Evolutionary conservation across 2,888 invertebrate genomes (phyloP).

Genomic region (Zhuqinia jingwanae): DNA sequence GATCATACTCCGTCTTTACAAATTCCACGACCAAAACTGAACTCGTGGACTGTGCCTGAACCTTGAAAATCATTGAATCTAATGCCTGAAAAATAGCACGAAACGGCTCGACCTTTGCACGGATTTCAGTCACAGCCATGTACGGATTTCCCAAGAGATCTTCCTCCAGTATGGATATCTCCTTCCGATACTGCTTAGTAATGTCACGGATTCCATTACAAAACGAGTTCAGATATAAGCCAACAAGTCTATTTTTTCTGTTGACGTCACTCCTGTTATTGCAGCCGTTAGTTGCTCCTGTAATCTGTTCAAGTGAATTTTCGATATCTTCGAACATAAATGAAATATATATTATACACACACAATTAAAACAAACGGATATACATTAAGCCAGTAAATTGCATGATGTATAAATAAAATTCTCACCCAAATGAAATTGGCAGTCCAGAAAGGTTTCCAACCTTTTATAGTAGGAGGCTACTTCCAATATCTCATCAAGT

Average conservation of each 20-base stretch:
- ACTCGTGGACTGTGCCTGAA: slow-evolving; percentile 72
- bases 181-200: slow-evolving; percentile 71
- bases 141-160: slow-evolving; percentile 75
- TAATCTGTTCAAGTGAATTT: not conserved
- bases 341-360: too few species aligned
- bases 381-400: not conserved
- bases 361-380: not conserved
- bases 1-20: slow-evolving; percentile 77
- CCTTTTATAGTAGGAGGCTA: slow-evolving; percentile 75
- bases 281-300: not conserved
- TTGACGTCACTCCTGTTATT: not conserved
- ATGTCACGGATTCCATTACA: slow-evolving; percentile 77
- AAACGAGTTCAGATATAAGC: slow-evolving; percentile 74
- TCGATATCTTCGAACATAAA: slow-evolving; percentile 9
- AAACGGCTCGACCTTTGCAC: slow-evolving; percentile 73
- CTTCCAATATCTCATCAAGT: slow-evolving; percentile 76
- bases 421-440: slow-evolving; percentile 46
- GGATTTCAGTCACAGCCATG: slow-evolving; percentile 74
- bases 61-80: slow-evolving; percentile 65
- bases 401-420: not conserved
- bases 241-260: slow-evolving; percentile 40
- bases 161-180: slow-evolving; percentile 74
- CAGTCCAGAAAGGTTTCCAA: slow-evolving; percentile 72
- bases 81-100: slow-evolving; percentile 72
- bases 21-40: slow-evolving; percentile 76